Evolutionary conservation across 2,888 invertebrate species (phyloP).

Genomic region (Tetragonisca angustula): DNA sequence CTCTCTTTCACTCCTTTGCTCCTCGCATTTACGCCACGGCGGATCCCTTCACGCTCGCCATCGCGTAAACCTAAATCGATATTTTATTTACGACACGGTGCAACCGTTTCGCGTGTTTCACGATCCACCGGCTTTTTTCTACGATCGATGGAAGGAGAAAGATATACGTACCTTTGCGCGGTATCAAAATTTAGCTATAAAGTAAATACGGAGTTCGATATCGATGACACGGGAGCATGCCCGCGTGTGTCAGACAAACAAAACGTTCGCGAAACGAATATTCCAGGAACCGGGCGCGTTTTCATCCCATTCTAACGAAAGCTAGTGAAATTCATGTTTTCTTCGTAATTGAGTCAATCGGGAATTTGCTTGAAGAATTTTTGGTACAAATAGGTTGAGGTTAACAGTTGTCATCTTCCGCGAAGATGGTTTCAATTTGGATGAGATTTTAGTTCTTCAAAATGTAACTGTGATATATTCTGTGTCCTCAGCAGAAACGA

Average conservation of each 20-base stretch:
- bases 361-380: not conserved
- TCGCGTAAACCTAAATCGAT: conserved; percentile 21
- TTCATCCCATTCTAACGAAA: not conserved
- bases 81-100: conserved; percentile 22
- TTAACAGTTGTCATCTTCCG: too few relatives aligned
- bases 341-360: not conserved
- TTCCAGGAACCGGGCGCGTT: not conserved
- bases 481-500: too few relatives aligned
- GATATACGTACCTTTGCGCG: not conserved
- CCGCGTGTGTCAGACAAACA: not conserved
- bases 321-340: not conserved
- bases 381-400: too few relatives aligned
- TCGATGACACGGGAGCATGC: not conserved
- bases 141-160: not conserved
- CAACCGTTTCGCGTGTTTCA: not conserved
- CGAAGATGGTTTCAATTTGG: too few relatives aligned
- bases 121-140: conserved; percentile 8
- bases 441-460: too few relatives aligned
- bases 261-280: not conserved
- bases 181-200: conserved; percentile 4
- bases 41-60: not conserved
- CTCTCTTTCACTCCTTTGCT: not conserved
- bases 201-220: conserved; percentile 13
- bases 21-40: not conserved
- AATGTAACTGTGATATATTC: too few relatives aligned